Conservation (phyloP, 2,888 invertebrate genomes). For the Parnassius mnemosyne region DNA sequence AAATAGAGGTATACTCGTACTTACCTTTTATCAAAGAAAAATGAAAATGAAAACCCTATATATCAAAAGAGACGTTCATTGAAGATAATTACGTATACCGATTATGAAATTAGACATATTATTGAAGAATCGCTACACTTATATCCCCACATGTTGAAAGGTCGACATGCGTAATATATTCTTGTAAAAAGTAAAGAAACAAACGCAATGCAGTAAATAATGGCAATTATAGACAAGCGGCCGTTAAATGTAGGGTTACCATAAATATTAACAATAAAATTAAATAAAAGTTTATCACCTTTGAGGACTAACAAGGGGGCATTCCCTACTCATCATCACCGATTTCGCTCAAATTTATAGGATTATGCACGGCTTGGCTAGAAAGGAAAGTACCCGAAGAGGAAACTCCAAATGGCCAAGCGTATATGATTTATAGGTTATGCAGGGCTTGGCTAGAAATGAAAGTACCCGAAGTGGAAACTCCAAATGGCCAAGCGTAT, state of each 20-base stretch:
- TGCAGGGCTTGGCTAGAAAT: no score
- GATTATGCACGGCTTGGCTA: no score
- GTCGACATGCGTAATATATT: conserved; percentile 37
- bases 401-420: no score
- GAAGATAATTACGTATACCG: neutral
- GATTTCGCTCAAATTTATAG: no score
- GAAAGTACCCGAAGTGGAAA: no score
- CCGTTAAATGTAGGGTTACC: conserved; percentile 48
- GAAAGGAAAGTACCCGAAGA: no score
- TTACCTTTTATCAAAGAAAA: neutral
- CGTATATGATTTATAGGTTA: no score
- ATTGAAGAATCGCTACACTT: conserved; percentile 12
- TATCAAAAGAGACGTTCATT: neutral
- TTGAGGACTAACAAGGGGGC: no score
- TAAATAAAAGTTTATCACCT: no score
- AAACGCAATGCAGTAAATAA: conserved; percentile 56
- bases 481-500: no score
- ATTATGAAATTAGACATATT: conserved; percentile 13
- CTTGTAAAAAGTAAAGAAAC: conserved; percentile 50
- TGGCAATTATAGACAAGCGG: conserved; percentile 51
- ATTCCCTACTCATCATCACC: no score
- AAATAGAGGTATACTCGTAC: no score
- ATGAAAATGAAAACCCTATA: neutral
- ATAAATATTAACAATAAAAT: conserved; percentile 10
- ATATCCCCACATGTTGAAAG: conserved; percentile 18